Conservation (phyloP, 2,888 invertebrate species). For the Calliphora vomitoria region DNA sequence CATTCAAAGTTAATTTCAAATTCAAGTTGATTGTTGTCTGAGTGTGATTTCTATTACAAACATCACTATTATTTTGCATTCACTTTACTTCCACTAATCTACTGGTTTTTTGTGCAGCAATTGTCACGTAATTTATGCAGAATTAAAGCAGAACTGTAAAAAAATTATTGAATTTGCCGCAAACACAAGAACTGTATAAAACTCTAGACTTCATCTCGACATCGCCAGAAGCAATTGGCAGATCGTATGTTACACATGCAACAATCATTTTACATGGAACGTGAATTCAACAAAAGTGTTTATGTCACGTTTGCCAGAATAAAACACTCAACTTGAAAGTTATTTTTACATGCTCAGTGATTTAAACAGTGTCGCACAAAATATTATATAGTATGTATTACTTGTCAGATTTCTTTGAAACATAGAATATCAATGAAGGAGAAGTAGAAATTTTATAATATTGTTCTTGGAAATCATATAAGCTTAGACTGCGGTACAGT, state of each 20-base stretch:
- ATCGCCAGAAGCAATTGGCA: conserved; percentile 64
- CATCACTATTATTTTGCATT: conserved; percentile 10
- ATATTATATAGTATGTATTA: too few relatives aligned
- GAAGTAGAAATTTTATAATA: too few relatives aligned
- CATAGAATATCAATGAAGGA: too few relatives aligned
- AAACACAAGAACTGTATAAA: conserved; percentile 21
- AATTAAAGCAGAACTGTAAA: conserved; percentile 63
- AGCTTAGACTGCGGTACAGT: too few relatives aligned
- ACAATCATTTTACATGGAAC: conserved; percentile 49
- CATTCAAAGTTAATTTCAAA: conserved; percentile 18
- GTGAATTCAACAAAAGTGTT: conserved; percentile 61
- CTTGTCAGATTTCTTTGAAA: neutral
- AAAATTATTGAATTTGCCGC: conserved; percentile 37
- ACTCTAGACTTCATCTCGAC: conserved; percentile 41
- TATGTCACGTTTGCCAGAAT: conserved; percentile 65
- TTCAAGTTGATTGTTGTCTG: conserved; percentile 19
- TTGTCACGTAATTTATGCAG: conserved; percentile 72
- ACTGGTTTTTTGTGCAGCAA: conserved; percentile 37
- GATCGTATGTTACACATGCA: conserved; percentile 58
- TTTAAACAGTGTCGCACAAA: neutral
- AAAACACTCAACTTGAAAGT: conserved; percentile 16
- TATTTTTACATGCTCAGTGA: neutral
- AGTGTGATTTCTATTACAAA: conserved; percentile 37
- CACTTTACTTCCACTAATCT: neutral
- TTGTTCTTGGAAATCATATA: too few relatives aligned